phyloP scores from a whole-genome alignment of 1,140 invertebrate species.

The Piezodorus guildinii region DNA sequence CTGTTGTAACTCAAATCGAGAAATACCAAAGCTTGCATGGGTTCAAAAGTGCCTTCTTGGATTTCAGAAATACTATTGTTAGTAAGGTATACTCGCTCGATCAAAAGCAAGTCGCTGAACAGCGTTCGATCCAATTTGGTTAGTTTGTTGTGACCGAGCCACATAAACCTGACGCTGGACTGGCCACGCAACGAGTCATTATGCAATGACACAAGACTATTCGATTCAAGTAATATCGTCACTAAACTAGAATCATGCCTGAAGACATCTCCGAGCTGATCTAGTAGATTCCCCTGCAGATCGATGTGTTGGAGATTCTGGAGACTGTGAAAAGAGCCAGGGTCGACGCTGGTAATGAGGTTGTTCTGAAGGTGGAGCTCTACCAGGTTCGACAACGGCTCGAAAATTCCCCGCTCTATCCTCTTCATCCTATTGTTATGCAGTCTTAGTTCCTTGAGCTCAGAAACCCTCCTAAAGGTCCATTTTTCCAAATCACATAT shows the following conservation, averaged over 20 bases:
- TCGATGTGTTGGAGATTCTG: constrained; percentile 78
- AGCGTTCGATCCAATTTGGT: constrained; percentile 55
- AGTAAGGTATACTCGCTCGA: constrained; percentile 67
- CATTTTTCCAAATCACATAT: constrained; percentile 67
- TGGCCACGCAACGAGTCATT: constrained; percentile 66
- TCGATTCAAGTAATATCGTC: constrained; percentile 75
- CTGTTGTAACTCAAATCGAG: constrained; percentile 67
- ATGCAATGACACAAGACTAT: constrained; percentile 63
- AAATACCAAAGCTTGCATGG: constrained; percentile 60
- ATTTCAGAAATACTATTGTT: constrained; percentile 71
- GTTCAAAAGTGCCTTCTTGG: constrained; percentile 64
- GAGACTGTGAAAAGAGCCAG: constrained; percentile 68
- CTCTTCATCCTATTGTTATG: constrained; percentile 70
- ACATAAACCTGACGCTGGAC: constrained; percentile 70
- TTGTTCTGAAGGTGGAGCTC: constrained; percentile 84
- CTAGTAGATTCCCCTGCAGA: constrained; percentile 68
- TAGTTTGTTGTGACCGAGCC: constrained; percentile 71
- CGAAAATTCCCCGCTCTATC: constrained; percentile 66
- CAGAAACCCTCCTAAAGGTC: constrained; percentile 60
- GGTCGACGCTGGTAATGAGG: constrained; percentile 63
- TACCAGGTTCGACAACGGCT: constrained; percentile 60
- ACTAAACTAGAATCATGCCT: constrained; percentile 60
- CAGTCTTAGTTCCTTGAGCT: constrained; percentile 68
- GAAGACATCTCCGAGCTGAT: constrained; percentile 68
- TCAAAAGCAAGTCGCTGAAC: constrained; percentile 59